These are phyloP conservation scores for Astur gentilis DNA, from an alignment of 2,113 vertebrate genomes.

Conservation along the genomic window DNA sequence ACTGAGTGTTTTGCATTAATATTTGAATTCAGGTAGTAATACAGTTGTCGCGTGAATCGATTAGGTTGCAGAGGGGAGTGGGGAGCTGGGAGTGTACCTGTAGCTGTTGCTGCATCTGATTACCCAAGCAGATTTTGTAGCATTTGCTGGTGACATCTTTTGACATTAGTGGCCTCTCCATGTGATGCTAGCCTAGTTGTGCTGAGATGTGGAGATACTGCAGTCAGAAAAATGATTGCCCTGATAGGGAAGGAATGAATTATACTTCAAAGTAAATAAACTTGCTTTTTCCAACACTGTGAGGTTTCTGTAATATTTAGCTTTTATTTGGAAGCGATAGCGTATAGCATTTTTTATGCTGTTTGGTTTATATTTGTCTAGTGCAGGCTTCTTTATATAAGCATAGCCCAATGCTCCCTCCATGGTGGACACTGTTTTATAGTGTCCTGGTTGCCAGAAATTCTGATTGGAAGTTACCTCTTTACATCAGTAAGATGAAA, in stretches of 20 bases:
- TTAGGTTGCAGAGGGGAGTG: background rate
- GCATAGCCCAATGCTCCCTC: slow-evolving; percentile 1
- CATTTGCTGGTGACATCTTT: background rate
- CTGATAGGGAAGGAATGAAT: slow-evolving; percentile 46
- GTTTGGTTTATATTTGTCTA: slow-evolving; percentile 66
- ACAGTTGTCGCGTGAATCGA: background rate
- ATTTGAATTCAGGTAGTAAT: slow-evolving; percentile 22
- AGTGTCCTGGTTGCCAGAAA: slow-evolving; percentile 62
- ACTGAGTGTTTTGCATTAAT: slow-evolving; percentile 15
- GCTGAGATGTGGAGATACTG: slow-evolving; percentile 27
- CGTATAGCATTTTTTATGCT: slow-evolving; percentile 75
- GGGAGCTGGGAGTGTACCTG: background rate
- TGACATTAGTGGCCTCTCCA: background rate
- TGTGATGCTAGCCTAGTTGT: background rate
- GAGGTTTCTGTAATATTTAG: slow-evolving; percentile 72
- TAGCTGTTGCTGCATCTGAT: background rate
- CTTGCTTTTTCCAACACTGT: slow-evolving; percentile 74
- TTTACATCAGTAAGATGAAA: background rate
- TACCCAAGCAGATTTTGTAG: slow-evolving; percentile 3
- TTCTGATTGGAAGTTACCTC: background rate
- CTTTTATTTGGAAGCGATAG: slow-evolving; percentile 77
- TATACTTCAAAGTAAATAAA: slow-evolving; percentile 60
- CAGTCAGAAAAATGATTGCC: slow-evolving; percentile 28
- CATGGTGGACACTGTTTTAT: slow-evolving; percentile 67
- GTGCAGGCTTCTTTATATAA: slow-evolving; percentile 54